Percentiles rank a stretch among this genome's conserved stretches.
phyloP scores from a whole-genome alignment of 1,140 invertebrate genomes.

The Drosophila oshimai region DNA sequence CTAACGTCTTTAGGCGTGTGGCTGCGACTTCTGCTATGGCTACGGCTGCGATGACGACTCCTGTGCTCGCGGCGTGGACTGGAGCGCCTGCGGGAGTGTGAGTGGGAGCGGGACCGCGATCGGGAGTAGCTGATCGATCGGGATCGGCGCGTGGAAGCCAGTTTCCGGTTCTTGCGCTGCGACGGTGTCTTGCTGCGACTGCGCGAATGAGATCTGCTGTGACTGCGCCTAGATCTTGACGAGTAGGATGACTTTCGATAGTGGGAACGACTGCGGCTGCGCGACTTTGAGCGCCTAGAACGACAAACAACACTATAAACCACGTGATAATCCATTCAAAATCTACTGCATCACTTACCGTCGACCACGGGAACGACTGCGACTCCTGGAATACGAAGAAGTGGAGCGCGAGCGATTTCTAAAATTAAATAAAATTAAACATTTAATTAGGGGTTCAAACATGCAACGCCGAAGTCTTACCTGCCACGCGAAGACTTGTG shows the following conservation, averaged over 20 bases:
- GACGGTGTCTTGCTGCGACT: slow-evolving; percentile 59
- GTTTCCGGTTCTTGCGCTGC: slow-evolving; percentile 64
- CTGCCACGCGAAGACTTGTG: slow-evolving; percentile 59
- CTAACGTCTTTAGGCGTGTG: slow-evolving; percentile 44
- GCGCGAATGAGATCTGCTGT: slow-evolving; percentile 56
- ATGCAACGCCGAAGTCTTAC: neutral
- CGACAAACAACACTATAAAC: slow-evolving; percentile 59
- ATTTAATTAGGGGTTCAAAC: too few relatives aligned
- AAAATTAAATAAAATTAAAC: slow-evolving; percentile 4
- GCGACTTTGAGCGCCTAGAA: slow-evolving; percentile 64
- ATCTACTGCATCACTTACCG: slow-evolving; percentile 39
- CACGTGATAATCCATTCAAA: slow-evolving; percentile 2
- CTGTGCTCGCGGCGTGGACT: slow-evolving; percentile 70
- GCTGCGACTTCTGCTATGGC: slow-evolving; percentile 19
- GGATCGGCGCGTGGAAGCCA: slow-evolving; percentile 77
- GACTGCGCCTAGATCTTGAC: slow-evolving; percentile 64
- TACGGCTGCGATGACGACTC: slow-evolving; percentile 37
- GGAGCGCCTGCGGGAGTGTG: slow-evolving; percentile 76
- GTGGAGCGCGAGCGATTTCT: slow-evolving; percentile 80
- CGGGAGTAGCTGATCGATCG: slow-evolving; percentile 79
- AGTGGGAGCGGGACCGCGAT: slow-evolving; percentile 81
- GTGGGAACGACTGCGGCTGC: slow-evolving; percentile 71
- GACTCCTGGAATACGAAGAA: slow-evolving; percentile 77
- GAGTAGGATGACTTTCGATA: slow-evolving; percentile 77
- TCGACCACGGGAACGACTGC: slow-evolving; percentile 82